Evolutionary conservation across 1,140 invertebrate species (phyloP), one percentile per base, ranked within the genome.

Genomic region (Thalassaphorura encarpata): DNA sequence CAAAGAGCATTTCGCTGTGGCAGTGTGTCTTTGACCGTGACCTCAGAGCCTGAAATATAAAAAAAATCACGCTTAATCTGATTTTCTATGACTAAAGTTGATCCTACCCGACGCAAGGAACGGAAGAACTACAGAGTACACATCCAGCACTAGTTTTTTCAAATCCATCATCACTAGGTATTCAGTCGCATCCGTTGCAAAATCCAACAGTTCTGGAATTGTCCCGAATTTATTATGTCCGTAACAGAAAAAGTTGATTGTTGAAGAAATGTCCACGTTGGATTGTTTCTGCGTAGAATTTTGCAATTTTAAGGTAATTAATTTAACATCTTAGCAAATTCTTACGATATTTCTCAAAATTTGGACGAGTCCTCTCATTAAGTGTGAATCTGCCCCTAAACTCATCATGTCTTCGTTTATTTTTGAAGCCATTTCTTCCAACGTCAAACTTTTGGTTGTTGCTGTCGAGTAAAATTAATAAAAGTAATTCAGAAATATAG

Each of bases 171-270:
- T 42, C 28, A 24, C 13, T 21, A 58, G 21, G 41, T 45, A 52
- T 3, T 33, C 16, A 16, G 39, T 41, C 2, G 56, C 28, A 52
- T 58, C 50, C 2, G 56, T 27, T 8, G 52, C 3, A 21, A 58
- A n/a, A 24, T 58, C 50, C 18, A 54, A 52, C n/a, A 58, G 29
- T 26, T 52, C 56, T 16, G 26, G 48, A 43, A 58, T 29, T 16
- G 52, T 40, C 6, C 56, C 56, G 27, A 51, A 58, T 4, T 52
- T 41, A 31, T 58, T 58, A 21, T 58, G 52, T 1, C 56, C 56
- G 29, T 58, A 58, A 26, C 56, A 58, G 23, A 54, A 58, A 41
- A 52, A 52, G 24, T 58, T 58, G 3, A 58, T 39, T 8, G 19
- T 13, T 18, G 28, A 5, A 11, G 3, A 18, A 15, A 31, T 26